Base-by-base conservation (phyloP, 1,140 invertebrate species). In the Drosophila yakuba region DNA sequence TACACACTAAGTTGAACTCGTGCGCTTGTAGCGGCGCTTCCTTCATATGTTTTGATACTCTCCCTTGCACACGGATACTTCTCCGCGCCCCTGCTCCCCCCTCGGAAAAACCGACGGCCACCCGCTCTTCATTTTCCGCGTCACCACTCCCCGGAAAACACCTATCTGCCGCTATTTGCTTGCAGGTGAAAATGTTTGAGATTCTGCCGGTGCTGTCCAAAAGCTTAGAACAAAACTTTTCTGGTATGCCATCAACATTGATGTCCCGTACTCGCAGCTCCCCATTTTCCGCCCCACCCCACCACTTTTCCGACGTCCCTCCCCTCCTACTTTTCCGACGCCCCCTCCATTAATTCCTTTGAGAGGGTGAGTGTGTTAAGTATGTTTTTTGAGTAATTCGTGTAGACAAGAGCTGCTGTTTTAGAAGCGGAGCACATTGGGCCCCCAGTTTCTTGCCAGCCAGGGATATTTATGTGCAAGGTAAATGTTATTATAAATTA, bases 1-100 rank as follows among this genome's bases (percentile, higher is more conserved):
- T 88, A 90, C 84, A 88, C 85, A 88, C 84, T 88, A 89, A 88
- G 85, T 88, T 88, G 85, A 88, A 79, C 85, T 90, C 84, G 80
- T 88, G 84, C 80, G 84, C 84, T 88, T 89, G 85, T 89, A 89
- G 72, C 80, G 61, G 50, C 63, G 76, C 77, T 88, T 88, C 84
- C 84, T 89, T 89, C 77, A 89, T 84, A 89, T 89, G 84, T 84
- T 89, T 82, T 81, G 81, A 86, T 86, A 85, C 81, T 58, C 63
- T 64, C 77, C n/a, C 52, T 8, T 32, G 44, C 59, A 74, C 52
- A 71, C 39, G 35, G 28, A 51, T 47, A 63, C 60, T 36, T 58
- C 28, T 8, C 45, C 48, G n/a, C 60, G 32, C 48, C 12, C 60
- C 43, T n/a, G 17, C 17, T 17, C 17, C 17, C 15, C 55, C 38